Base-by-base conservation (phyloP, 2,797 vertebrate species). In the Peromyscus melanophrys region DNA sequence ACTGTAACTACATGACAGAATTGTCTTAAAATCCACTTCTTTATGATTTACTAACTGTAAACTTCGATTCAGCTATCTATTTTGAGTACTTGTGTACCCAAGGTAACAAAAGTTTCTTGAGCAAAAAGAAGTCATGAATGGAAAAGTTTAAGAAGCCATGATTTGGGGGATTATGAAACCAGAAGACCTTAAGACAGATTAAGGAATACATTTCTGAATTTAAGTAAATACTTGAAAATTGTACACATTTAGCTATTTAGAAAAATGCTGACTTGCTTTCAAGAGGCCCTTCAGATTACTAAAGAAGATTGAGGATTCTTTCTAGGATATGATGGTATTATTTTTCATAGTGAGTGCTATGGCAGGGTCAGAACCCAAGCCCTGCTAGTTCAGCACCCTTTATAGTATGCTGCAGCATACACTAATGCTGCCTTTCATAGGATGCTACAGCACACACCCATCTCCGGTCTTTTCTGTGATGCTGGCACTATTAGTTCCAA, bases 121-220 rank as follows among this genome's bases (percentile, higher is more conserved):
- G 27, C 11, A 57, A 57, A 88, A 59, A 23, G n/a, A 34, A 55
- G 71, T 61, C 71, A 75, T 9, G 1, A 21, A 9, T 73, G 37
- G 29, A 43, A 75, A 34, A 43, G 3, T 43, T 43, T 76, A 59
- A 59, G 71, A 89, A 55, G 17, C 37, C 19, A 37, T 40, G 17
- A 46, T 71, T 96, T 17, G 73, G 31, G 59, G 37, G n/a, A 75
- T 37, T 57, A 21, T 63, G 75, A 83, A 37, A 80, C 43, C 89
- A 76, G 80, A 90, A 57, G 23, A 21, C 40, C 4, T 63, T 71
- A 81, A 75, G 3, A 90, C 13, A 85, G 37, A 55, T 52, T 23
- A 81, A 29, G 34, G 21, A 81, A 93, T 67, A 29, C 88, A 63
- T 43, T 95, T 89, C 37, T 93, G 55, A 82, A 71, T 91, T 88